Conservation (phyloP, 2,888 invertebrate genomes). For the Digitonthophagus gazella region DNA sequence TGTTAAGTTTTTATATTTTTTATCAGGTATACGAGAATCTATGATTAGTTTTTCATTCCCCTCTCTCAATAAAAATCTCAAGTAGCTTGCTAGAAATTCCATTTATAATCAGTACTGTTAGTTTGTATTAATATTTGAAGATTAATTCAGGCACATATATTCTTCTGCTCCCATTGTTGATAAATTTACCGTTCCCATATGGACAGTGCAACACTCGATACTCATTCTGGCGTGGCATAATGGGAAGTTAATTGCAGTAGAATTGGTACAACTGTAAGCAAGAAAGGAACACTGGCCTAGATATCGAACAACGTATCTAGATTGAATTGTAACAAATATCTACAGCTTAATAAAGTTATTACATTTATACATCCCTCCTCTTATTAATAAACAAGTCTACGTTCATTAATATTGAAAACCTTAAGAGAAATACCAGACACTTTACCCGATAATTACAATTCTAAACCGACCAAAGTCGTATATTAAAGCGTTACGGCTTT, state of each 20-base stretch:
- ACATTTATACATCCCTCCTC: not conserved
- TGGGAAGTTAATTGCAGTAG: not conserved
- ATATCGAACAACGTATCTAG: not conserved
- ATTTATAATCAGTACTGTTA: too few species aligned
- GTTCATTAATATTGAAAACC: not conserved
- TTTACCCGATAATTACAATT: not conserved
- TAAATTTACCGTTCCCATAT: not conserved
- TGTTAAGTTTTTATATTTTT: too few species aligned
- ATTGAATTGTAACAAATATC: not conserved
- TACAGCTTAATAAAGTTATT: not conserved
- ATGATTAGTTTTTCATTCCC: too few species aligned
- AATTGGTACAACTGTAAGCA: not conserved
- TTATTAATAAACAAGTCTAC: not conserved
- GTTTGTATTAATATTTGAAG: too few species aligned
- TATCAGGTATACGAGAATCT: too few species aligned
- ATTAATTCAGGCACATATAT: too few species aligned
- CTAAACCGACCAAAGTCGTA: not conserved
- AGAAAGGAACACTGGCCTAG: not conserved
- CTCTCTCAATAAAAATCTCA: too few species aligned
- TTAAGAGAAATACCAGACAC: not conserved
- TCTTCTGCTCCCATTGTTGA: not conserved
- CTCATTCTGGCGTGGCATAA: not conserved
- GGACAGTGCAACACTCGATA: not conserved
- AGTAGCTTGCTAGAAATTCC: too few species aligned
- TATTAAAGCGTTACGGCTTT: not conserved